Conservation (phyloP, 2,888 invertebrate species). For the Ellobium chinense region DNA sequence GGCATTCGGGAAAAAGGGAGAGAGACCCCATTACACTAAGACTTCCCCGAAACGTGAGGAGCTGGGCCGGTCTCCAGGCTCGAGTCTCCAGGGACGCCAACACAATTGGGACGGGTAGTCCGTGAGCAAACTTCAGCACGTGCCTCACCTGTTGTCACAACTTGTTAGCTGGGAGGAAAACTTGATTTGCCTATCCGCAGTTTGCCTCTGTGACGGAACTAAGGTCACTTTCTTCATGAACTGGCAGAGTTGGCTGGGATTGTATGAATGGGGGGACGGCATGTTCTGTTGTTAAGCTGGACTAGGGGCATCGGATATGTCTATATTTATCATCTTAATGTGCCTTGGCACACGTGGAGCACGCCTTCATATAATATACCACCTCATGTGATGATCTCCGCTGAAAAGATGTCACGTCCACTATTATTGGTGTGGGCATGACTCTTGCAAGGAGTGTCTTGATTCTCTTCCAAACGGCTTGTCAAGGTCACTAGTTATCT, state of each 20-base stretch:
- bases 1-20: background rate
- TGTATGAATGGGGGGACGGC: background rate
- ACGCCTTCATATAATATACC: too few species aligned
- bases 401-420: too few species aligned
- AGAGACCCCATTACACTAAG: background rate
- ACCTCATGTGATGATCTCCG: too few species aligned
- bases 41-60: background rate
- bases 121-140: background rate
- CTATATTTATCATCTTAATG: too few species aligned
- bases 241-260: background rate
- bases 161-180: background rate
- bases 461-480: too few species aligned
- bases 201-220: background rate
- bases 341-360: too few species aligned
- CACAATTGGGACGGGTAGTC: background rate
- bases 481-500: too few species aligned
- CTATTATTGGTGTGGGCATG: too few species aligned
- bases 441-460: too few species aligned
- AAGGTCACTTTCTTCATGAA: background rate
- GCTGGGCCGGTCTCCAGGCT: background rate
- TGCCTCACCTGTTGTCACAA: slow-evolving; percentile 17
- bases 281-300: too few species aligned
- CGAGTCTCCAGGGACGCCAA: background rate
- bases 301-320: too few species aligned
- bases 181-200: background rate